Percentiles rank a stretch among this genome's conserved stretches.
These are phyloP conservation scores for Lineus longissimus DNA, from an alignment of 1,140 invertebrate species.

Conservation along the genomic window DNA sequence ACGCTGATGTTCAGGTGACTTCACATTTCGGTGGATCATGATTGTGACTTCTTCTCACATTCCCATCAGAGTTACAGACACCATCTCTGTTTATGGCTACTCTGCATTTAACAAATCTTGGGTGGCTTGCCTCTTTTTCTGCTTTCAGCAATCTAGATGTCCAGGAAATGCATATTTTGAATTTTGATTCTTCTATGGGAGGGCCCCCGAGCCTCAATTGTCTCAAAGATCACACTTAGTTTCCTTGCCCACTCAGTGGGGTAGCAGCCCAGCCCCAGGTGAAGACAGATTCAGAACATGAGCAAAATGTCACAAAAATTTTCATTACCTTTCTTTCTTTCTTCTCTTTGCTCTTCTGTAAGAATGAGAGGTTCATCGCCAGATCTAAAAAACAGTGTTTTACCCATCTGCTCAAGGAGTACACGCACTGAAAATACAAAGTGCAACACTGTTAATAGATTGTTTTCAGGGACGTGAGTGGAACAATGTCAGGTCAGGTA, in stretches of 20 bases:
- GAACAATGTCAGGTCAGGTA: no score
- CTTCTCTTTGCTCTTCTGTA: slow-evolving; percentile 54
- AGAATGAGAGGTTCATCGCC: slow-evolving; percentile 55
- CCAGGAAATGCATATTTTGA: no score
- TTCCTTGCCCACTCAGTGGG: no score
- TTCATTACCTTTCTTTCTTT: slow-evolving; percentile 45
- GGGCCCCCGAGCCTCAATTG: no score
- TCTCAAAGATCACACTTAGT: no score
- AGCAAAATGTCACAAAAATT: neutral
- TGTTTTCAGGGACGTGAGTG: no score
- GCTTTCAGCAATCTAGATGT: no score
- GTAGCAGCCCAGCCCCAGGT: no score
- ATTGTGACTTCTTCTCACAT: no score
- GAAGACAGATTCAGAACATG: neutral
- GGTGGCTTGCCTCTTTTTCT: neutral
- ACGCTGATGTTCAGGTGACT: no score
- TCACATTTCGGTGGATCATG: neutral
- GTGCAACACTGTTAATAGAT: slow-evolving; percentile 5
- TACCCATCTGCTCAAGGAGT: slow-evolving; percentile 55
- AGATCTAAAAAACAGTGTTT: slow-evolving; percentile 56
- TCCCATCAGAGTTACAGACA: neutral
- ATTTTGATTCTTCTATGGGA: no score
- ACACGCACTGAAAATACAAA: slow-evolving; percentile 39
- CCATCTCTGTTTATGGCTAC: neutral
- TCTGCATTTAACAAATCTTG: neutral